Conservation (phyloP, 2,888 invertebrate genomes). For the Chymomyza fuscimana region DNA sequence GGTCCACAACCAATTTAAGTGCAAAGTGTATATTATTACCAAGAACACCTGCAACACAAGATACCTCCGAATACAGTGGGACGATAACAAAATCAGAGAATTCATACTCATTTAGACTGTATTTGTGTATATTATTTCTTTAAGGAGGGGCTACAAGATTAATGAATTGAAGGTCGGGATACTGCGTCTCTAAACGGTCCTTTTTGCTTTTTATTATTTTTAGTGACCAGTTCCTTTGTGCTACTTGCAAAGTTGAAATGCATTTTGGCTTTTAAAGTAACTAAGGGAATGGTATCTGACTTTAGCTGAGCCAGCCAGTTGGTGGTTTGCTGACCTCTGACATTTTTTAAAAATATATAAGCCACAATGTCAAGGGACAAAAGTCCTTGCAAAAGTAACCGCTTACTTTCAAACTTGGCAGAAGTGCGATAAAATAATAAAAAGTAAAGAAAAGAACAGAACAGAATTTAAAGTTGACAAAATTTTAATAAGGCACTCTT, state of each 20-base stretch:
- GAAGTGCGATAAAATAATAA: conserved; percentile 45
- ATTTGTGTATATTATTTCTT: too few species aligned
- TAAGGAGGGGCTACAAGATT: too few species aligned
- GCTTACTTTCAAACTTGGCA: conserved; percentile 27
- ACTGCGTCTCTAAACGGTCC: too few species aligned
- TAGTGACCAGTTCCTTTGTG: too few species aligned
- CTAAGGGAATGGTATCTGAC: background rate
- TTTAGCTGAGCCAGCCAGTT: background rate
- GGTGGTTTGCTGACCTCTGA: background rate
- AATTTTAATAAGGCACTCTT: conserved; percentile 73
- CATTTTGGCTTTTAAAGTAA: conserved; percentile 8
- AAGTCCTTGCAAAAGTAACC: conserved; percentile 15
- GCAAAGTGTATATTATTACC: too few species aligned
- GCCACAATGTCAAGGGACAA: conserved; percentile 54
- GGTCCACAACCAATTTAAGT: too few species aligned
- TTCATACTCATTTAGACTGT: too few species aligned
- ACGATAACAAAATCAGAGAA: too few species aligned
- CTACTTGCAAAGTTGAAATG: background rate
- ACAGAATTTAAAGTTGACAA: conserved; percentile 65
- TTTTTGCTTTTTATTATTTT: too few species aligned
- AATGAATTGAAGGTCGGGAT: too few species aligned
- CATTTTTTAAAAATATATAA: conserved; percentile 49
- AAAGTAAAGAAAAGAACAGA: conserved; percentile 36
- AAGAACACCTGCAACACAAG: too few species aligned
- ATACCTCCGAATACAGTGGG: too few species aligned